phyloP scores from a whole-genome alignment of 2,888 invertebrate genomes.

The Erpobdella octoculata region DNA sequence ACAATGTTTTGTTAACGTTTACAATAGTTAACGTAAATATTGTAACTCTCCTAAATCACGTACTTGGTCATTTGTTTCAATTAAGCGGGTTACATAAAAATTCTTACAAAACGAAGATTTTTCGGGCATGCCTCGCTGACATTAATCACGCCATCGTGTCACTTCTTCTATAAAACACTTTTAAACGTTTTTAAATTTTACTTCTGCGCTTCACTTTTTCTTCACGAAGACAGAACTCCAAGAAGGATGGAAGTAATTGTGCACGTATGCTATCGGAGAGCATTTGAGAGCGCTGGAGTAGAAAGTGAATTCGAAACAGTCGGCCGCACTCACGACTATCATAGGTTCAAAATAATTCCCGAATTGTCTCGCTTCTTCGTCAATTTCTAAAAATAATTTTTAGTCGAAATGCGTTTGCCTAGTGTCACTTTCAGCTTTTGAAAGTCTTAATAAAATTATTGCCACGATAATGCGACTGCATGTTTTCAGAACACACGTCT shows the following conservation, averaged over 20 bases:
- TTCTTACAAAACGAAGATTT: background rate
- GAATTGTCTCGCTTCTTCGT: background rate
- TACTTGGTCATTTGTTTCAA: background rate
- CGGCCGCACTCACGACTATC: background rate
- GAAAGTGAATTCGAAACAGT: background rate
- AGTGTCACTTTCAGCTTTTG: background rate
- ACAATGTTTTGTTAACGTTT: too few species aligned
- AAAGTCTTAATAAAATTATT: background rate
- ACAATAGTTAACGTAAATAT: too few species aligned
- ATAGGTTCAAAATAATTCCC: background rate
- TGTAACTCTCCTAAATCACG: too few species aligned
- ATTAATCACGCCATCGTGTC: background rate
- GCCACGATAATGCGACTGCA: background rate
- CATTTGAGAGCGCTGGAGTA: background rate
- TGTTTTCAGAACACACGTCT: background rate
- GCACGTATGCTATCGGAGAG: background rate
- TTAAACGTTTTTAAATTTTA: background rate
- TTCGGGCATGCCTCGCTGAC: too few species aligned
- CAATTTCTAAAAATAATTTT: too few species aligned
- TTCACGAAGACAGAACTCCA: too few species aligned
- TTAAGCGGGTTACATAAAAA: background rate
- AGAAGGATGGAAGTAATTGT: too few species aligned
- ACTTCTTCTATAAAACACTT: background rate
- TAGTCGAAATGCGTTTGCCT: constrained; percentile 4
- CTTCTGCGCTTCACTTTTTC: too few species aligned